Evolutionary conservation across 2,113 vertebrate species (phyloP), one percentile per base, ranked within the genome.

Genomic region (Ictalurus furcatus): DNA sequence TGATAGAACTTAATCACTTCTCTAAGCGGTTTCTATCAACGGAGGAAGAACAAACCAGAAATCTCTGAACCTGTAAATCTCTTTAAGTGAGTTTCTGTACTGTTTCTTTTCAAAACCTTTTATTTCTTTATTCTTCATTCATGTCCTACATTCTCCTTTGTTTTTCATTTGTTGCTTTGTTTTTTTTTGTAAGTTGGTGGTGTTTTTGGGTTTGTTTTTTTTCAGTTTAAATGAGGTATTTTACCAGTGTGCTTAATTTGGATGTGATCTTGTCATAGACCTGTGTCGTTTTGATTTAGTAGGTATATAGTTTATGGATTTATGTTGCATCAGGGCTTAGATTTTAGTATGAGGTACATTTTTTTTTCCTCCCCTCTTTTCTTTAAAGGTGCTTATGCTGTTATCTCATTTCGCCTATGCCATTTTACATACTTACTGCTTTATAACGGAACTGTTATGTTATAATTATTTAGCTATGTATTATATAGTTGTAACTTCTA

Each of bases 11-110:
- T 88, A 91, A 88, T 91, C 90, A 90, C 86, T 76, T 81, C 52
- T 84, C 44, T 82, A 88, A 90, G 91, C 89, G 58, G 89, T 84
- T 54, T 79, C 85, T 89, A 21, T 82, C 76, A 87, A 92, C 90
- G 88, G 89, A 93, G 56, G 76, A 91, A 2, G 69, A 76, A 84
- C 78, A 52, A 56, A 12, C 71, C 82, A 80, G 61, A 67, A 85
- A 52, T 80, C 12, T 56, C 34, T 61, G 37, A 56, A 82, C 85
- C 89, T 85, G 61, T 23, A 19, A 59, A 78, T 81, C 90, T 14
- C 88, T 88, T 85, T 69, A 74, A 88, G 96, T 95, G 90, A 95
- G 95, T 95, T 90, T 23, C 58, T 69, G 9, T 69, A 6, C 34
- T 87, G 11, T 44, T 48, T 34, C 58, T 82, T 19, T 67, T 63